phyloP scores from a whole-genome alignment of 2,888 invertebrate genomes.

The Yponomeuta sedellus region DNA sequence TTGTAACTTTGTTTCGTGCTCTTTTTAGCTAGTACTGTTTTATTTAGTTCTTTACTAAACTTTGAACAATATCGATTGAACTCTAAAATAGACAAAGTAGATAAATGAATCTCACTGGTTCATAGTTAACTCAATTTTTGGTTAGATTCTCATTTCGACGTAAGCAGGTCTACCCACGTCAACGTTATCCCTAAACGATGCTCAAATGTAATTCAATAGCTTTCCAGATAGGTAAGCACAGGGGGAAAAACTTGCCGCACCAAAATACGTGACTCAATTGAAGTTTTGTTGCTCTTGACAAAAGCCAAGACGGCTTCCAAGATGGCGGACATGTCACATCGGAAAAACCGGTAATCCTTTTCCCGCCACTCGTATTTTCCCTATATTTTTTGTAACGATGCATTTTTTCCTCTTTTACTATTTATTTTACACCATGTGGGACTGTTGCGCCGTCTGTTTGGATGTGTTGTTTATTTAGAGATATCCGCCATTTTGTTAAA shows the following conservation, averaged over 20 bases:
- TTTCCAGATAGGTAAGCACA: not conserved
- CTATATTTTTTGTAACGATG: slow-evolving; percentile 35
- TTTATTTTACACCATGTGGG: not conserved
- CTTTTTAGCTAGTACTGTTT: not conserved
- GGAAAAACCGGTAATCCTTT: slow-evolving; percentile 35
- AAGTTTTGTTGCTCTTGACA: slow-evolving; percentile 48
- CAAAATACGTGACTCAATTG: slow-evolving; percentile 57
- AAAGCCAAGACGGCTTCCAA: slow-evolving; percentile 44
- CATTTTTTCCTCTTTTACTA: slow-evolving; percentile 31
- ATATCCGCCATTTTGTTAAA: no score
- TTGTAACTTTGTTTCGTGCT: slow-evolving; percentile 35
- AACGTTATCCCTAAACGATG: not conserved
- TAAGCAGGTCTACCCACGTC: not conserved
- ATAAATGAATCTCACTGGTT: no score
- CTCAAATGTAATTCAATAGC: not conserved
- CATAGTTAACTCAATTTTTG: not conserved
- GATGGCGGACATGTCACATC: slow-evolving; percentile 52
- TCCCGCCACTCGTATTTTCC: slow-evolving; percentile 36
- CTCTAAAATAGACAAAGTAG: no score
- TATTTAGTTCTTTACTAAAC: not conserved
- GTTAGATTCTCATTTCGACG: not conserved
- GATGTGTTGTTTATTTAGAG: no score
- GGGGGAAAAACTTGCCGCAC: not conserved
- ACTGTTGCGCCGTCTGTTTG: not conserved
- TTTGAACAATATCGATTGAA: no score